These are phyloP conservation scores for Dastarcus helophoroides DNA, from an alignment of 2,888 invertebrate genomes.

Conservation along the genomic window DNA sequence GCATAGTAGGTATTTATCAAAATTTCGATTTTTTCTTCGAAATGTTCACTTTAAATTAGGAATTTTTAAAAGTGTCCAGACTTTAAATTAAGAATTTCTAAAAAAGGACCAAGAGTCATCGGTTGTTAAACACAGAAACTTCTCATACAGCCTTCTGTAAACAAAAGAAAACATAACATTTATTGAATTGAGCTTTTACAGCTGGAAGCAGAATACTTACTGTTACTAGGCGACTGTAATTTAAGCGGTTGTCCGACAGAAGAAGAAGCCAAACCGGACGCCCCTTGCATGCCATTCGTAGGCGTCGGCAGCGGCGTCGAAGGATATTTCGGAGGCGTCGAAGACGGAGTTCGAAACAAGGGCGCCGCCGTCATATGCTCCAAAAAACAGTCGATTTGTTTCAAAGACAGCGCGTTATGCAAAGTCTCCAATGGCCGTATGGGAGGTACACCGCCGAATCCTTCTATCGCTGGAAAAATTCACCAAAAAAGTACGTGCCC, in stretches of 20 bases:
- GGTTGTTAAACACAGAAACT: too few species aligned
- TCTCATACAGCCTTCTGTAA: too few species aligned
- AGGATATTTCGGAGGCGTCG: conserved; percentile 56
- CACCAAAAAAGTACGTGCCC: conserved; percentile 2
- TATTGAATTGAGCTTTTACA: too few species aligned
- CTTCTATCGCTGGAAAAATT: conserved; percentile 43
- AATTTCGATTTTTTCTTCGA: too few species aligned
- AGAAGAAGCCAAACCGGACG: conserved; percentile 22
- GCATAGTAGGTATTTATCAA: too few species aligned
- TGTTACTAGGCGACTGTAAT: conserved; percentile 40
- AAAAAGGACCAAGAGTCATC: too few species aligned
- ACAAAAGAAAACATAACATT: too few species aligned
- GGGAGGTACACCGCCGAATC: conserved; percentile 86
- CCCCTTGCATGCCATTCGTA: conserved; percentile 24
- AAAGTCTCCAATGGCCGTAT: conserved; percentile 94
- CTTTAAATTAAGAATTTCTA: too few species aligned
- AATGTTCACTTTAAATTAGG: too few species aligned
- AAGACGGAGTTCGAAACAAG: conserved; percentile 60
- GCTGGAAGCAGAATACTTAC: conserved; percentile 31
- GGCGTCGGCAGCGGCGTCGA: conserved; percentile 42
- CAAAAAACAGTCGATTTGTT: conserved; percentile 82
- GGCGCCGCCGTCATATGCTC: conserved; percentile 73
- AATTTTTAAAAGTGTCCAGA: too few species aligned
- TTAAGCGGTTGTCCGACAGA: conserved; percentile 29
- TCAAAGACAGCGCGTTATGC: conserved; percentile 89